Percentiles rank a stretch among this genome's conserved stretches.
Conservation (phyloP, 2,888 invertebrate species). For the Agrochola lychnidis region DNA sequence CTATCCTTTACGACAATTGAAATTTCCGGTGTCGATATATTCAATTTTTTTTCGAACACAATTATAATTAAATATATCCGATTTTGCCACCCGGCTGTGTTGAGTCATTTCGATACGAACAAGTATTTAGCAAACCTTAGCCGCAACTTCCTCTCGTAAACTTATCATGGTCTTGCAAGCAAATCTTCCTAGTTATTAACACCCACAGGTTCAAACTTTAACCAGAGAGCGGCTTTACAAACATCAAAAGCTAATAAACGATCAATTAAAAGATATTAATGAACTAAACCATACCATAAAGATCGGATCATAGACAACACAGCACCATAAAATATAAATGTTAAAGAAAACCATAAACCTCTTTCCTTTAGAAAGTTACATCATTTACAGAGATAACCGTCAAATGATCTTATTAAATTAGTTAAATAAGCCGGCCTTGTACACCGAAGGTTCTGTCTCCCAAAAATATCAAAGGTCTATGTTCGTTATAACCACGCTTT, state of each 20-base stretch:
- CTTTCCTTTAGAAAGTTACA: conserved; percentile 53
- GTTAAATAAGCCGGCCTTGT: not conserved
- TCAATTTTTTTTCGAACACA: too few relatives aligned
- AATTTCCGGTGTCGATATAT: too few relatives aligned
- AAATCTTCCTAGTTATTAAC: conserved; percentile 13
- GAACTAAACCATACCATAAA: conserved; percentile 41
- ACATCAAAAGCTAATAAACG: conserved; percentile 39
- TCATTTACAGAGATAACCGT: conserved; percentile 8
- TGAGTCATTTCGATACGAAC: too few relatives aligned
- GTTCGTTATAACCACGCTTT: too few relatives aligned
- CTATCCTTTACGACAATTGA: too few relatives aligned
- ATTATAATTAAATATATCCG: not conserved
- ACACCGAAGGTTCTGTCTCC: not conserved
- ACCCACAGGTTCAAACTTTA: not conserved
- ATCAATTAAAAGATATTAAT: conserved; percentile 46
- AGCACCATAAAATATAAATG: conserved; percentile 34
- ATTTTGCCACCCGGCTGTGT: not conserved
- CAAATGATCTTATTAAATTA: not conserved
- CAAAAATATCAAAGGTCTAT: not conserved
- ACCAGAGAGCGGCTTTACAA: conserved; percentile 10
- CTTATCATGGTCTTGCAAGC: not conserved
- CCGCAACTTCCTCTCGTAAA: not conserved
- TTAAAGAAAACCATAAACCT: conserved; percentile 44
- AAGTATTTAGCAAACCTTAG: not conserved
- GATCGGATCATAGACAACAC: conserved; percentile 38